phyloP scores from a whole-genome alignment of 2,113 vertebrate species.

The Clarias magur region DNA sequence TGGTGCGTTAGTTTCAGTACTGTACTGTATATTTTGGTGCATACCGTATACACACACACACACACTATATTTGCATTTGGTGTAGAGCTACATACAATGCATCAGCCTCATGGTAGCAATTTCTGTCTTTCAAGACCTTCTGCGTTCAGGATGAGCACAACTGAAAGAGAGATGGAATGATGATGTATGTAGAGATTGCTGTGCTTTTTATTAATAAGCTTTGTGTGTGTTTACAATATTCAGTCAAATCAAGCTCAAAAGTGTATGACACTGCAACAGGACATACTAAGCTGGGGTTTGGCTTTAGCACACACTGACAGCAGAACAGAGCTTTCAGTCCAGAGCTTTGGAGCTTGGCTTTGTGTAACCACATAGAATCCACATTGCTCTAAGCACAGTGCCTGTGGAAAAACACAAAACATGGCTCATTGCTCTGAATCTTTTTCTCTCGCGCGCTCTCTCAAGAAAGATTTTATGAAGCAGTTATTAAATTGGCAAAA shows the following conservation, averaged over 20 bases:
- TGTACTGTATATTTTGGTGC: too few species aligned
- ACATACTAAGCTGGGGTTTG: slow-evolving; percentile 4
- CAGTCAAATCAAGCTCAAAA: background rate
- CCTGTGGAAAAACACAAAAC: background rate
- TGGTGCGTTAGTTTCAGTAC: too few species aligned
- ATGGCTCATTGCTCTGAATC: background rate
- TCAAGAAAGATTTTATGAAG: background rate
- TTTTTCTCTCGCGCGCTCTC: background rate
- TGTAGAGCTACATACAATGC: background rate
- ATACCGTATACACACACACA: too few species aligned
- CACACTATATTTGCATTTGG: background rate
- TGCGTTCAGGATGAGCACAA: background rate
- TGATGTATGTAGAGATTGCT: background rate
- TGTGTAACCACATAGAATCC: slow-evolving; percentile 4
- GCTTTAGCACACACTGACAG: background rate
- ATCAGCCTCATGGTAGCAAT: background rate
- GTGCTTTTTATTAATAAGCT: background rate
- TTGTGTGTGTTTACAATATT: background rate
- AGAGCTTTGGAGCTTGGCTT: slow-evolving; percentile 2
- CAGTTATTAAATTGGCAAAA: background rate
- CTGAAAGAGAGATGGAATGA: background rate
- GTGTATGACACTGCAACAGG: background rate
- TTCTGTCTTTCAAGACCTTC: background rate
- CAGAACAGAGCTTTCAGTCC: slow-evolving; percentile 10
- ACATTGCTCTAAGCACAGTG: background rate